Evolutionary conservation across 2,888 invertebrate species (phyloP).

Genomic region (Drosophila vallismaia): DNA sequence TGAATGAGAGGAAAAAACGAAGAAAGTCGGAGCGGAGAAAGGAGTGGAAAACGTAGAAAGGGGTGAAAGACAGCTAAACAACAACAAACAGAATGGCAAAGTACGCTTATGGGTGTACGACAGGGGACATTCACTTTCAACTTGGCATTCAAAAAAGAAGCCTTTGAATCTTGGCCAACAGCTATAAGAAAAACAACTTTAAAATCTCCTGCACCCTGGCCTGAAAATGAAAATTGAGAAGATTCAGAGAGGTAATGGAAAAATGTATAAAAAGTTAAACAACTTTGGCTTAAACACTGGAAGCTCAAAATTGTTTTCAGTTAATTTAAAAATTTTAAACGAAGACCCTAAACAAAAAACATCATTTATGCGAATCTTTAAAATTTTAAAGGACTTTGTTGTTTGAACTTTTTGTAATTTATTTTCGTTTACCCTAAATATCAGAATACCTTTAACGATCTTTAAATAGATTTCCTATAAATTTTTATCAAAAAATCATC

Average conservation of each 20-base stretch:
- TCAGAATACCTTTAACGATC: no score
- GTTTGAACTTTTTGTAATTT: no score
- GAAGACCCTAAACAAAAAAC: no score
- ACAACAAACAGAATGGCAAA: conserved; percentile 40
- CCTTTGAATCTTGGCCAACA: conserved; percentile 21
- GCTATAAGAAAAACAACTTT: conserved; percentile 9
- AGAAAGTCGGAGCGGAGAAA: neutral
- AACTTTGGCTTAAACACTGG: neutral
- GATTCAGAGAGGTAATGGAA: neutral
- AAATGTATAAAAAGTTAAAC: neutral
- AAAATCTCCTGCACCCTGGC: conserved; percentile 1
- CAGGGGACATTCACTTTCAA: conserved; percentile 65
- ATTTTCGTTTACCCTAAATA: no score
- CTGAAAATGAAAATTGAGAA: neutral
- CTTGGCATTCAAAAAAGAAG: conserved; percentile 47
- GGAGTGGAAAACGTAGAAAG: conserved; percentile 12
- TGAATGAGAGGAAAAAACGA: conserved; percentile 16
- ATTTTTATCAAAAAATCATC: no score
- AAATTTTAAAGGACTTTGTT: no score
- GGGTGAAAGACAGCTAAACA: conserved; percentile 32
- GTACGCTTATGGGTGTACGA: conserved; percentile 5
- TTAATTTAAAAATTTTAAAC: neutral
- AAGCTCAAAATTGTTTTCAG: neutral
- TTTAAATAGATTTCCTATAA: no score
- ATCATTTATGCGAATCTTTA: no score